A percentile compares a stretch with the other conserved stretches of the same genome.
These are phyloP conservation scores for Phrynosoma platyrhinos DNA, from an alignment of 2,113 vertebrate species.

Conservation along the genomic window DNA sequence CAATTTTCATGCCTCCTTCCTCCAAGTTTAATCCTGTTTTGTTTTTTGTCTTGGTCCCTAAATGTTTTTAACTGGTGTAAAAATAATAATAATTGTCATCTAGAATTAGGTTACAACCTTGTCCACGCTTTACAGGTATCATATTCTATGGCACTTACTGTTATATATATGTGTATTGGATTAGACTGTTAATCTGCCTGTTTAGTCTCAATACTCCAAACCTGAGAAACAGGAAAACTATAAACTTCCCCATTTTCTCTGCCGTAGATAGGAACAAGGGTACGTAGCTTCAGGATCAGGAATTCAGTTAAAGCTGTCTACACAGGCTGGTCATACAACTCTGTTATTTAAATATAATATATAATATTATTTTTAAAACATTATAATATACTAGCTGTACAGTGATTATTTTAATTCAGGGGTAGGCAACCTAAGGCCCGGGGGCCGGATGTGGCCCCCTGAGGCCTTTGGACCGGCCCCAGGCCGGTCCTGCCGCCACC, in stretches of 20 bases:
- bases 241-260: not conserved
- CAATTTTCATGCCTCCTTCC: too few relatives aligned
- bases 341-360: slow-evolving; percentile 1
- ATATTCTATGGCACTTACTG: not conserved
- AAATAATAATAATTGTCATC: not conserved
- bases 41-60: not conserved
- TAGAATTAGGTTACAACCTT: not conserved
- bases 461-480: too few relatives aligned
- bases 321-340: not conserved
- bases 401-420: slow-evolving; percentile 29
- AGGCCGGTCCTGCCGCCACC: too few relatives aligned
- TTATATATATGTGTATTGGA: not conserved
- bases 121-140: not conserved
- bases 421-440: too few relatives aligned
- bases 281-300: not conserved
- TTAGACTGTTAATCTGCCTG: not conserved
- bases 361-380: not conserved
- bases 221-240: not conserved
- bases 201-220: not conserved
- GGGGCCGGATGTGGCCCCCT: too few relatives aligned
- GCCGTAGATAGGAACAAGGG: not conserved
- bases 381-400: not conserved
- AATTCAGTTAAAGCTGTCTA: not conserved
- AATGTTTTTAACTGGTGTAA: not conserved
- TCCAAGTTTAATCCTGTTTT: too few relatives aligned